These are phyloP conservation scores for Clarias pachynema DNA, from an alignment of 2,797 vertebrate species.

Conservation along the genomic window DNA sequence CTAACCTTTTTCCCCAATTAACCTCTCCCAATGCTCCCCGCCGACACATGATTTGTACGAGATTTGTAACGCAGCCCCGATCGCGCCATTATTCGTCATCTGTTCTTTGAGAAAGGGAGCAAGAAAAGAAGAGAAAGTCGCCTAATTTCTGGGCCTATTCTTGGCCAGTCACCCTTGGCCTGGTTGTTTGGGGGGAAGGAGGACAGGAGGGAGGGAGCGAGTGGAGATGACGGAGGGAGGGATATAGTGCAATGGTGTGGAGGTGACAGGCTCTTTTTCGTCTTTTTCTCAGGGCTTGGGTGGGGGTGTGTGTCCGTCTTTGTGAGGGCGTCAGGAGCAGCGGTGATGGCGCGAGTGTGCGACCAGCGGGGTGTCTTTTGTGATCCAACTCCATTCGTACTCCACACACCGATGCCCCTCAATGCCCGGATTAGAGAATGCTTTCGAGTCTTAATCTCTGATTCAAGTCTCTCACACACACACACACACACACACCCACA, in stretches of 20 bases:
- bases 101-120: constrained; percentile 63
- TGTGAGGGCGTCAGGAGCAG: constrained; percentile 64
- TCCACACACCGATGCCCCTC: constrained; percentile 70
- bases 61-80: constrained; percentile 65
- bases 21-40: constrained; percentile 70
- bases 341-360: constrained; percentile 71
- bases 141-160: constrained; percentile 64
- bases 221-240: constrained; percentile 55
- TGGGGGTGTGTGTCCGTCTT: constrained; percentile 63
- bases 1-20: constrained; percentile 78
- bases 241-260: constrained; percentile 49
- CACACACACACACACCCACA: constrained; percentile 50
- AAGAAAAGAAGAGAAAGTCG: constrained; percentile 59
- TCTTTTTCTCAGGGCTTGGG: constrained; percentile 29
- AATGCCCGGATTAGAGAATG: constrained; percentile 75
- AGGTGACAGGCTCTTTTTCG: constrained; percentile 54
- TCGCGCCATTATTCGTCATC: constrained; percentile 74
- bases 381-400: constrained; percentile 69
- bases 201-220: constrained; percentile 44
- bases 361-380: constrained; percentile 68
- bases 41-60: constrained; percentile 46
- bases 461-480: constrained; percentile 61
- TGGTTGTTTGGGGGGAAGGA: constrained; percentile 29
- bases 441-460: constrained; percentile 76
- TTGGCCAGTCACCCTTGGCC: constrained; percentile 50